Percentiles rank a stretch among this genome's conserved stretches.
Conservation (phyloP, 2,888 invertebrate genomes). For the Athripsodes cinereus region DNA sequence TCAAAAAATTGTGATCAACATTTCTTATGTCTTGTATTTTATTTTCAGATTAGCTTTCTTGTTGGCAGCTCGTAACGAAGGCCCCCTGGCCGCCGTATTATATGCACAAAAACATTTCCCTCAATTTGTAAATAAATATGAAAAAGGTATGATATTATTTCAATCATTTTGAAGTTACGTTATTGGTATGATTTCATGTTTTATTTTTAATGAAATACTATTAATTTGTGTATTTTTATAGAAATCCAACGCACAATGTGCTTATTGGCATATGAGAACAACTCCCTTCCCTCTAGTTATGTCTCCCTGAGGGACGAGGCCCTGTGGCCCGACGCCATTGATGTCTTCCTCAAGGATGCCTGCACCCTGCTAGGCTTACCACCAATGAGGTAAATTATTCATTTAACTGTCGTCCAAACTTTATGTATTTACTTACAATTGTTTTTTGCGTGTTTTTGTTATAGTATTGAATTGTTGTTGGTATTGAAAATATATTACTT, state of each 20-base stretch:
- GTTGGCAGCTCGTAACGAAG: conserved; percentile 41
- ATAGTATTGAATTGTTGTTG: too few relatives aligned
- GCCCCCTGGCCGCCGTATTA: conserved; percentile 76
- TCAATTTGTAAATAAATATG: conserved; percentile 69
- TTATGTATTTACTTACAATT: too few relatives aligned
- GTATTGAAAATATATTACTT: too few relatives aligned
- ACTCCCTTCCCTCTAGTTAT: conserved; percentile 38
- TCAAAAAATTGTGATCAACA: too few relatives aligned
- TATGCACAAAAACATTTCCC: conserved; percentile 84
- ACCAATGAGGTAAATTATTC: conserved; percentile 36
- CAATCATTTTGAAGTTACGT: background rate
- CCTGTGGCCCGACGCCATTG: conserved; percentile 81
- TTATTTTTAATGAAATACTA: too few relatives aligned
- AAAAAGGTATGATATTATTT: conserved; percentile 59
- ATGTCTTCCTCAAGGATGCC: conserved; percentile 87
- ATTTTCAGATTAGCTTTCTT: conserved; percentile 17
- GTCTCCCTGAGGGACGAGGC: conserved; percentile 40
- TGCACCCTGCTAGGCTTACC: conserved; percentile 84
- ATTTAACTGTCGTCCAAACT: too few relatives aligned
- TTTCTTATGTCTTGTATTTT: background rate
- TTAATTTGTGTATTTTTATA: conserved; percentile 30
- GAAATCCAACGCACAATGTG: conserved; percentile 78
- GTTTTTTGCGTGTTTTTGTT: too few relatives aligned
- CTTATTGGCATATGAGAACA: conserved; percentile 32
- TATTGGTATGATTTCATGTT: too few relatives aligned